Conservation (phyloP, 2,888 invertebrate genomes). For the Melieria omissa region DNA sequence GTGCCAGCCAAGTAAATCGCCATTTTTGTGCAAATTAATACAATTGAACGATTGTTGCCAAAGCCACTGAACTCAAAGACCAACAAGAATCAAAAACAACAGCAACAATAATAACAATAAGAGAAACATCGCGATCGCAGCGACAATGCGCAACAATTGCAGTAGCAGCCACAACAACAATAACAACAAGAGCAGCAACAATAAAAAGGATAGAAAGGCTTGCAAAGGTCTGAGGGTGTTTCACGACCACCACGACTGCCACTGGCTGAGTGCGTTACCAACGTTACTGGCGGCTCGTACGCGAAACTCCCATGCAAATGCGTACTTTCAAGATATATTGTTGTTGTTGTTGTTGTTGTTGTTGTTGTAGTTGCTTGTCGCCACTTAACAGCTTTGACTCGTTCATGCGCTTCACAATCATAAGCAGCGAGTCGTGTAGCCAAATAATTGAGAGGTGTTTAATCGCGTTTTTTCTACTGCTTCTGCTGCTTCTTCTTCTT, state of each 20-base stretch:
- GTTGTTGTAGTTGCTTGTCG: constrained; percentile 38
- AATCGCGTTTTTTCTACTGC: constrained; percentile 59
- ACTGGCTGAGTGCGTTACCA: background rate
- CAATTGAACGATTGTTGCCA: no score
- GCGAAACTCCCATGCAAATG: background rate
- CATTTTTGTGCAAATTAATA: no score
- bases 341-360: background rate
- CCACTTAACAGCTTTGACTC: constrained; percentile 54
- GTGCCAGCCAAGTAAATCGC: no score
- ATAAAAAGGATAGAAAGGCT: no score
- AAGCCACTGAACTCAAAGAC: no score
- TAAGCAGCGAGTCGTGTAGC: constrained; percentile 41
- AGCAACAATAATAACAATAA: no score
- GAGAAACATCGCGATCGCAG: no score
- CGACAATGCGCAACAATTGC: background rate
- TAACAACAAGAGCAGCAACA: background rate
- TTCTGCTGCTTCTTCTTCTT: no score
- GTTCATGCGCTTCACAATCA: constrained; percentile 35
- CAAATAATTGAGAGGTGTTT: constrained; percentile 67
- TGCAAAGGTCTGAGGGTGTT: no score
- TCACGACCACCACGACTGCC: no score
- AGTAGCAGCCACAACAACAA: background rate
- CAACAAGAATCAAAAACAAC: no score
- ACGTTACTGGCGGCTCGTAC: background rate
- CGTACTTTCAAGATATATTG: background rate